Percentiles rank a stretch among this genome's conserved stretches.
Evolutionary conservation across 2,797 vertebrate species (phyloP).

Genomic region (Labeo calbasu): DNA sequence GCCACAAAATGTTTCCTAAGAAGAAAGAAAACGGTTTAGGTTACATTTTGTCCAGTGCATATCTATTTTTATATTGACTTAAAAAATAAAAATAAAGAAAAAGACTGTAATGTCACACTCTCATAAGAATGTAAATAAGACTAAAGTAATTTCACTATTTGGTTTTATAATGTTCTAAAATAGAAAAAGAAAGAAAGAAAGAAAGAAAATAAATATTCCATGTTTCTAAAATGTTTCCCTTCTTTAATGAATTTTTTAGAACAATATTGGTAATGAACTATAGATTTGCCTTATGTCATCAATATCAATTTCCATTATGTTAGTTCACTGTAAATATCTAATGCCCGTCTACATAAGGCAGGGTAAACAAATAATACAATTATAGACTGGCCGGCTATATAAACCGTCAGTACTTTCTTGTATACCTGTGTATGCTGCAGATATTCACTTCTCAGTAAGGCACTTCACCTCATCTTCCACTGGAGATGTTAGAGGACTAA

Average conservation of each 20-base stretch:
- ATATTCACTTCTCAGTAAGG: neutral
- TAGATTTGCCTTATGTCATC: neutral
- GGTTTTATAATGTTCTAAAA: neutral
- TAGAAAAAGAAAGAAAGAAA: neutral
- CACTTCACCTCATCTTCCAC: neutral
- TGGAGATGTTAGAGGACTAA: neutral
- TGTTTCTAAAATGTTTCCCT: neutral
- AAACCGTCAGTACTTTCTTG: neutral
- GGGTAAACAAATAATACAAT: neutral
- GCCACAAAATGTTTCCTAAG: constrained; percentile 29
- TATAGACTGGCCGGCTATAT: neutral
- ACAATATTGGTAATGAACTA: neutral
- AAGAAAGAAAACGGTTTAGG: constrained; percentile 14
- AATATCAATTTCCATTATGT: neutral
- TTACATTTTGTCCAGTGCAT: constrained; percentile 10
- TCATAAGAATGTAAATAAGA: neutral
- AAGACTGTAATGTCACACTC: neutral
- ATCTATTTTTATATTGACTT: neutral
- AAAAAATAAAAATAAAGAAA: neutral
- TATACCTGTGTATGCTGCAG: neutral
- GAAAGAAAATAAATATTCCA: neutral
- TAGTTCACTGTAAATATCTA: too few relatives aligned
- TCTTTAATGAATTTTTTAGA: neutral
- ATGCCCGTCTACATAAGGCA: neutral
- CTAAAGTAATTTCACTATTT: neutral